Percentiles rank a stretch among this genome's conserved stretches.
Evolutionary conservation across 2,888 invertebrate genomes (phyloP).

Genomic region (Scotopteryx bipunctaria): DNA sequence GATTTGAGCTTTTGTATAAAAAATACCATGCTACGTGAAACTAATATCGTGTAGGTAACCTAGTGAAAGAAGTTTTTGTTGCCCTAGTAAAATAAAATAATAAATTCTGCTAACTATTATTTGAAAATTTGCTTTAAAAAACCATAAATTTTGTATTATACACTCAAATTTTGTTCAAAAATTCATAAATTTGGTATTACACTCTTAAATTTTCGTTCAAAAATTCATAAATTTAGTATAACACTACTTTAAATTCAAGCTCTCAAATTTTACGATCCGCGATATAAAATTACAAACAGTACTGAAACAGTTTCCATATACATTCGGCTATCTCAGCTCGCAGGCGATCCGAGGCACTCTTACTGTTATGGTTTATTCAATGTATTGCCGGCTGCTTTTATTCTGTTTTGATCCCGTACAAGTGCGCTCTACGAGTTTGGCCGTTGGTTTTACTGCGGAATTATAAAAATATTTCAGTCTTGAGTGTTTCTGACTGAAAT

Average conservation of each 20-base stretch:
- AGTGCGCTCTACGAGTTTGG: constrained; percentile 15
- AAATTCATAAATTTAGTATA: background rate
- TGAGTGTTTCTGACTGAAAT: constrained; percentile 16
- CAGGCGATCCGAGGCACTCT: constrained; percentile 23
- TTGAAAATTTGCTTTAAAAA: too few relatives aligned
- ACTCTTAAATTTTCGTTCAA: background rate
- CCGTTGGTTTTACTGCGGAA: constrained; percentile 17
- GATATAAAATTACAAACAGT: constrained; percentile 18
- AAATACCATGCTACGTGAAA: too few relatives aligned
- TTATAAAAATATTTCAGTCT: constrained; percentile 25
- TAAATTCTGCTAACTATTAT: too few relatives aligned
- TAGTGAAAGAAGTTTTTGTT: too few relatives aligned
- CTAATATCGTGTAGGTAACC: too few relatives aligned
- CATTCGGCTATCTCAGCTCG: constrained; percentile 28
- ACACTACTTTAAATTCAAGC: constrained; percentile 4
- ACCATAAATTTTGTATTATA: too few relatives aligned
- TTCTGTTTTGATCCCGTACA: constrained; percentile 32
- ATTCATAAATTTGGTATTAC: background rate
- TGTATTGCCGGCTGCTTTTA: constrained; percentile 27
- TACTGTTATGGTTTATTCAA: constrained; percentile 34
- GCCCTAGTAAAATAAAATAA: too few relatives aligned
- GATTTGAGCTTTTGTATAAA: too few relatives aligned
- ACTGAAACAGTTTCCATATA: constrained; percentile 26
- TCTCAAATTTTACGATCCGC: background rate
- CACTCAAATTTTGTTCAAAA: too few relatives aligned